Percentiles rank a stretch among this genome's conserved stretches.
These are phyloP conservation scores for Elysia chlorotica DNA, from an alignment of 1,140 invertebrate species.

Conservation along the genomic window DNA sequence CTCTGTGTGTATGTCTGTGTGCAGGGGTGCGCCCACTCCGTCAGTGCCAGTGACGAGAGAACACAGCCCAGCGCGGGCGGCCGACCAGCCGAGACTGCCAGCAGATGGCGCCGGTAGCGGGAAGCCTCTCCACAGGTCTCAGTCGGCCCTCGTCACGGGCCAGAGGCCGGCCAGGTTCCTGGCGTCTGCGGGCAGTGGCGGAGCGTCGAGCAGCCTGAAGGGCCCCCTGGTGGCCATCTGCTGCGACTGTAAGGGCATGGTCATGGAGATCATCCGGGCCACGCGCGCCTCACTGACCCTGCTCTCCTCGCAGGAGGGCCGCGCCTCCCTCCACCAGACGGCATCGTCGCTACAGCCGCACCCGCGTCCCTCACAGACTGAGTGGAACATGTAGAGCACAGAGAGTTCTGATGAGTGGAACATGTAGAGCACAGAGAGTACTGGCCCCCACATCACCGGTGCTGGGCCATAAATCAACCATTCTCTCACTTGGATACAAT, in stretches of 20 bases:
- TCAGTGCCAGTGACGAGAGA: slow-evolving; percentile 45
- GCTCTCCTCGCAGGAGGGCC: too few relatives aligned
- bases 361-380: too few relatives aligned
- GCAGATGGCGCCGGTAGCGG: slow-evolving; percentile 3
- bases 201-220: slow-evolving; percentile 68
- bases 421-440: too few relatives aligned
- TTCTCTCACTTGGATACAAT: too few relatives aligned
- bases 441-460: too few relatives aligned
- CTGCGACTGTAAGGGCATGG: slow-evolving; percentile 92
- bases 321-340: too few relatives aligned
- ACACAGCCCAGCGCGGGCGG: background rate
- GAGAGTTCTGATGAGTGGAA: too few relatives aligned
- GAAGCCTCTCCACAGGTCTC: slow-evolving; percentile 57
- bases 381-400: too few relatives aligned
- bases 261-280: slow-evolving; percentile 83
- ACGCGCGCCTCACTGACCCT: slow-evolving; percentile 43
- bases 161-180: too few relatives aligned
- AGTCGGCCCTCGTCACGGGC: slow-evolving; percentile 43
- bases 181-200: slow-evolving; percentile 42
- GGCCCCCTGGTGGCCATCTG: slow-evolving; percentile 87
- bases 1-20: too few relatives aligned
- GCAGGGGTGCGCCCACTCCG: background rate
- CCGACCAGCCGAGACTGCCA: background rate
- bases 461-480: too few relatives aligned
- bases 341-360: too few relatives aligned